Conservation (phyloP, 1,140 invertebrate species). For the Condylostylus longicornis region DNA sequence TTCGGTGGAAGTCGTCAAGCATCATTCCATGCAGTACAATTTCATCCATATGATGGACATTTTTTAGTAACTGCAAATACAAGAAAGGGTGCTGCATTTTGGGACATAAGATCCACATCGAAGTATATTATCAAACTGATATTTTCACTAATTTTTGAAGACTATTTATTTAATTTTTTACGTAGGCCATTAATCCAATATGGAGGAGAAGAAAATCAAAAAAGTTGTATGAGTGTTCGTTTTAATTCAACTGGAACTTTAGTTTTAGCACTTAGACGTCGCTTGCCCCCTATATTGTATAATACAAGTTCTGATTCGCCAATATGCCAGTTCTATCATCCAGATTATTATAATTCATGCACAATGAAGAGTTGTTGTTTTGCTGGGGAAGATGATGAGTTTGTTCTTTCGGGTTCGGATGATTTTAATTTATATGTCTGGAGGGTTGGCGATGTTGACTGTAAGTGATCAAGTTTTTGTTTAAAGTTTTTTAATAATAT, state of each 20-base stretch:
- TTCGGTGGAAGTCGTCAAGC: conserved; percentile 49
- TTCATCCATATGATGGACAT: conserved; percentile 68
- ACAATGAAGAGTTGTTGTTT: conserved; percentile 95
- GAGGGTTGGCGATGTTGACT: conserved; percentile 51
- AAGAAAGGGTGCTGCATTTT: conserved; percentile 72
- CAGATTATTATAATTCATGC: conserved; percentile 87
- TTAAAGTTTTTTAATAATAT: background rate
- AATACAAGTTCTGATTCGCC: conserved; percentile 46
- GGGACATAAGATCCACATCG: conserved; percentile 74
- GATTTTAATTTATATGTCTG: conserved; percentile 93
- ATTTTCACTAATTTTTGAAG: background rate
- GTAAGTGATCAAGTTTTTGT: conserved; percentile 30
- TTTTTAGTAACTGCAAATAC: conserved; percentile 78
- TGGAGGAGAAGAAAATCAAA: conserved; percentile 45
- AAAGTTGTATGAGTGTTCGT: conserved; percentile 82
- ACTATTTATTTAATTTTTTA: conserved; percentile 3
- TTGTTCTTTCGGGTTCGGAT: conserved; percentile 81
- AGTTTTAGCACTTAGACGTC: conserved; percentile 67
- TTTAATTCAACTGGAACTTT: conserved; percentile 67
- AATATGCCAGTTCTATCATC: conserved; percentile 74
- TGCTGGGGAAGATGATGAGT: conserved; percentile 79
- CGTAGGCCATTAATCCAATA: conserved; percentile 54
- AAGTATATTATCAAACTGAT: conserved; percentile 8
- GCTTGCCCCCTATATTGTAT: conserved; percentile 73
- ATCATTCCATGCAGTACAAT: conserved; percentile 81